Evolutionary conservation across 2,113 vertebrate genomes (phyloP).

Genomic region (Elephas maximus): DNA sequence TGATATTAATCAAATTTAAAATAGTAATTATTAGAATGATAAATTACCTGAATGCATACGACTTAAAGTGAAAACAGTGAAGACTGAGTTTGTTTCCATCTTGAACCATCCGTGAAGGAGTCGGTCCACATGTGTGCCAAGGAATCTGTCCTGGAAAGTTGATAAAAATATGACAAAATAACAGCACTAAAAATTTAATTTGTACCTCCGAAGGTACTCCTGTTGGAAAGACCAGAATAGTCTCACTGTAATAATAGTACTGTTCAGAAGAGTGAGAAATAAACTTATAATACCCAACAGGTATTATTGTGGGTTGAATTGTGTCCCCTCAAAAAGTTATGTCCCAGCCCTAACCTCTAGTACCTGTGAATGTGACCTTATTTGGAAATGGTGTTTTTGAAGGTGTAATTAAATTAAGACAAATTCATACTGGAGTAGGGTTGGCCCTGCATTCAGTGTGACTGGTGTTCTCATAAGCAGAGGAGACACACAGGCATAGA

Average conservation of each 20-base stretch:
- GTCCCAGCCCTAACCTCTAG: too few relatives aligned
- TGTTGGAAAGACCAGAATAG: not conserved
- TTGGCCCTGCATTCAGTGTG: too few relatives aligned
- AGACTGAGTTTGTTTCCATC: not conserved
- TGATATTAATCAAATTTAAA: not conserved
- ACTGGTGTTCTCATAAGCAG: too few relatives aligned
- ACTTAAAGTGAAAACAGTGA: not conserved
- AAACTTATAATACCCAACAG: not conserved
- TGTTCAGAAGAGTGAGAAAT: not conserved
- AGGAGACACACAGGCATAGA: too few relatives aligned
- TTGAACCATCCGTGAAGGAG: not conserved
- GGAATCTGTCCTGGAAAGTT: not conserved
- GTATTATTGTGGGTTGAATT: too few relatives aligned
- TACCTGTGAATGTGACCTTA: too few relatives aligned
- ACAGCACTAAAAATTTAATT: not conserved
- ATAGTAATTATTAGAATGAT: not conserved
- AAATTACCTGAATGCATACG: not conserved
- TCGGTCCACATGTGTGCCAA: not conserved
- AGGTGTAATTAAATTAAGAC: too few relatives aligned
- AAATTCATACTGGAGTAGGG: too few relatives aligned
- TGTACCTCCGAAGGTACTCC: not conserved
- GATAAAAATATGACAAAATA: not conserved
- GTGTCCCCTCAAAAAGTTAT: too few relatives aligned
- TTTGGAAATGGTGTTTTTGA: too few relatives aligned
- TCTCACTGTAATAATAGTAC: not conserved